These are phyloP conservation scores for Pogonomyrmex barbatus DNA, from an alignment of 1,140 invertebrate species.

Conservation along the genomic window DNA sequence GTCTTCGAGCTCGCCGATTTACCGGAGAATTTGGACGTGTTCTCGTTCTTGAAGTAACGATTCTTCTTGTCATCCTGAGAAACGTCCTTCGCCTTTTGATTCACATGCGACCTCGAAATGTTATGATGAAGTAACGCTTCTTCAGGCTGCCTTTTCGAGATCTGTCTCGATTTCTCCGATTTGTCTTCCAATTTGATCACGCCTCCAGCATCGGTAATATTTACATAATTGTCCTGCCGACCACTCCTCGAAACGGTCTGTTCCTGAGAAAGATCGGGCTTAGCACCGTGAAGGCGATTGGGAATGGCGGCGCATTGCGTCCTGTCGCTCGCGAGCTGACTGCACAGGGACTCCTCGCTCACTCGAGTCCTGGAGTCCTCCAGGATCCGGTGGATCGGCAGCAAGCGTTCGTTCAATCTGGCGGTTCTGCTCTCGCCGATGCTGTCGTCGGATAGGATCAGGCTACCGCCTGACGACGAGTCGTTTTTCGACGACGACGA, in stretches of 20 bases:
- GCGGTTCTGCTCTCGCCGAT: constrained; percentile 68
- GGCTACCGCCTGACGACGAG: constrained; percentile 33
- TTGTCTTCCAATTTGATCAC: background rate
- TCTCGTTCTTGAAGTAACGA: background rate
- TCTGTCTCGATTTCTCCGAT: constrained; percentile 29
- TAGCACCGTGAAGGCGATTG: constrained; percentile 72
- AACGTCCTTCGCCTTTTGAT: constrained; percentile 22
- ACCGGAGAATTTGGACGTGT: constrained; percentile 24
- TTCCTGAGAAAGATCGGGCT: constrained; percentile 64
- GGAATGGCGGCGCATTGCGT: constrained; percentile 74
- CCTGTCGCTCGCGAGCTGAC: constrained; percentile 70
- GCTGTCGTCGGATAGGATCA: constrained; percentile 40
- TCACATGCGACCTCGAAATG: background rate
- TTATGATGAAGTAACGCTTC: background rate
- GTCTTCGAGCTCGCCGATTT: constrained; percentile 40
- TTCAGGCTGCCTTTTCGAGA: constrained; percentile 28
- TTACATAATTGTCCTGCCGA: constrained; percentile 36
- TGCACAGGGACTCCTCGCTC: constrained; percentile 81
- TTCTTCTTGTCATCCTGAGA: constrained; percentile 41
- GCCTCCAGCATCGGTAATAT: constrained; percentile 20
- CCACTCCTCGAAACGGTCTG: constrained; percentile 64
- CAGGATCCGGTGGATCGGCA: constrained; percentile 83
- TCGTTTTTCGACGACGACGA: constrained; percentile 50
- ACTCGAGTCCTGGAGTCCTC: constrained; percentile 82
- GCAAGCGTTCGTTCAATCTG: constrained; percentile 79